Conservation (phyloP, 2,888 invertebrate genomes). For the Caenorhabditis sp. region DNA sequence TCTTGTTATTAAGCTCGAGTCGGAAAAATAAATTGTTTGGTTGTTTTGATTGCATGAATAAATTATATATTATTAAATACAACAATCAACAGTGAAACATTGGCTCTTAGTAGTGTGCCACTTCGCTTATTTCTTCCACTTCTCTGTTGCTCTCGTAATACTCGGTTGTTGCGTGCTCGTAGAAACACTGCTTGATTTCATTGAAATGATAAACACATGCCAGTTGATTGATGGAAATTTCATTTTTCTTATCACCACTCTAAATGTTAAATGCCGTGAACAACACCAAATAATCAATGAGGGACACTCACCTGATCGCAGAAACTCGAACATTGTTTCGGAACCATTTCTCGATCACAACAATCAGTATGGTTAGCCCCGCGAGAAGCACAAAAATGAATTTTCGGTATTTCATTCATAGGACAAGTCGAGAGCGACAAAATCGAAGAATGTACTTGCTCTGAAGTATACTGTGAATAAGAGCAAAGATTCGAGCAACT, state of each 20-base stretch:
- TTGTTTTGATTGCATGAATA: conserved; percentile 36
- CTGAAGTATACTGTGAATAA: conserved; percentile 34
- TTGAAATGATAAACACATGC: conserved; percentile 48
- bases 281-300: background rate
- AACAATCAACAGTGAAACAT: background rate
- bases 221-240: conserved; percentile 24
- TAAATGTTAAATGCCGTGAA: background rate
- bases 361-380: conserved; percentile 49
- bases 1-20: conserved; percentile 31
- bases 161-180: conserved; percentile 43
- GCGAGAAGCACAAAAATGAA: conserved; percentile 51
- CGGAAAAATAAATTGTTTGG: conserved; percentile 40
- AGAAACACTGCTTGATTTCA: conserved; percentile 49
- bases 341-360: conserved; percentile 29
- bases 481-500: conserved; percentile 32
- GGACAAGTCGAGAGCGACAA: conserved; percentile 38
- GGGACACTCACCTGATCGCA: conserved; percentile 41
- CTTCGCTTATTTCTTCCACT: background rate
- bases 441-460: conserved; percentile 28
- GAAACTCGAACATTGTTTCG: conserved; percentile 35
- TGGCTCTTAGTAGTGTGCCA: background rate
- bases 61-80: conserved; percentile 18
- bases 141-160: conserved; percentile 29
- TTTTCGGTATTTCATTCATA: conserved; percentile 26
- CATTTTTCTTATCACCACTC: background rate